Evolutionary conservation across 2,888 invertebrate genomes (phyloP).

Genomic region (Machimus rusticus): DNA sequence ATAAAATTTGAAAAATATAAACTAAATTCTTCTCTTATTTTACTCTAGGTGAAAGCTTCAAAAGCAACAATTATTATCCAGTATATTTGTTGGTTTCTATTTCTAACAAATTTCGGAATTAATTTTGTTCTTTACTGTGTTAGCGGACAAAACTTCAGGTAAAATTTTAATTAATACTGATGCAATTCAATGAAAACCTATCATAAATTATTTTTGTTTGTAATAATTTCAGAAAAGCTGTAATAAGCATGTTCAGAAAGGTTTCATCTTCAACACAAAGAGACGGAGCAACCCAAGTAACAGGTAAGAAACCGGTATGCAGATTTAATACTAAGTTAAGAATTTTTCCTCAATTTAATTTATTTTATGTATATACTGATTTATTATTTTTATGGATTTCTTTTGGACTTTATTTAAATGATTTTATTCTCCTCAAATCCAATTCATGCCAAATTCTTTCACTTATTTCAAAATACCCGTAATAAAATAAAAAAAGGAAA

Average conservation of each 20-base stretch:
- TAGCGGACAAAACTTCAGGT: slow-evolving; percentile 81
- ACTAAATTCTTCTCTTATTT: not conserved
- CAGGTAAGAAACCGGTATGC: slow-evolving; percentile 54
- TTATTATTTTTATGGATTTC: no score
- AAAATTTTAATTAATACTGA: slow-evolving; percentile 50
- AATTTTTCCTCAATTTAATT: not conserved
- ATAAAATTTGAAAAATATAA: not conserved
- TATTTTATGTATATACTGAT: not conserved
- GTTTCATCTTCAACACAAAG: slow-evolving; percentile 54
- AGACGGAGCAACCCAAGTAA: slow-evolving; percentile 62
- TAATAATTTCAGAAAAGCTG: not conserved
- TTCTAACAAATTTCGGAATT: slow-evolving; percentile 83
- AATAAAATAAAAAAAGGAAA: no score
- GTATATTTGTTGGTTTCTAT: slow-evolving; percentile 73
- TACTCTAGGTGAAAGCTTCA: slow-evolving; percentile 60
- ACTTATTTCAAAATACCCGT: no score
- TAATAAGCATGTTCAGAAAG: slow-evolving; percentile 59
- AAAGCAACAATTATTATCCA: slow-evolving; percentile 68
- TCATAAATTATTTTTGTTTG: slow-evolving; percentile 42
- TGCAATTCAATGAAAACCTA: not conserved
- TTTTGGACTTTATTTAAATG: no score
- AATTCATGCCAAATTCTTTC: no score
- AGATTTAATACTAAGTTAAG: not conserved
- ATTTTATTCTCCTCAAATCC: no score
- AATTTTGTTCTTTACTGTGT: slow-evolving; percentile 85